Evolutionary conservation across 2,797 vertebrate species (phyloP).

Genomic region (Cossypha caffra): DNA sequence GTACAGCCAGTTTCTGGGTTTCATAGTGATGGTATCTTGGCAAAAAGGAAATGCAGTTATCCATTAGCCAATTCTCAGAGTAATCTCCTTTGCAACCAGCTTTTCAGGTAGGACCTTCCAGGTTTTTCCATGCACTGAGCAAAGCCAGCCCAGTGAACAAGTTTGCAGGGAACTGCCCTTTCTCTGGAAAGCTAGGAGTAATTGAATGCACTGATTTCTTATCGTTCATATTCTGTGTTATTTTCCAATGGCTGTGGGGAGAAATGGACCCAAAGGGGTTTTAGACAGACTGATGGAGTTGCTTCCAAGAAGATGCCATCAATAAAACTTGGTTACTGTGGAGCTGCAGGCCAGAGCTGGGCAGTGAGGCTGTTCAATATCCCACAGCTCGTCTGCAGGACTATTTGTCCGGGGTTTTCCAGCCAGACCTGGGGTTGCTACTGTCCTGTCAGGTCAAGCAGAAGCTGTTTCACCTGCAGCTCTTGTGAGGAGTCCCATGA

Average conservation of each 20-base stretch:
- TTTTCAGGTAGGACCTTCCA: background rate
- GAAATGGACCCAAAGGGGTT: background rate
- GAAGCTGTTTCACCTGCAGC: background rate
- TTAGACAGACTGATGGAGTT: background rate
- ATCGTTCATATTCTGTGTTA: fast-evolving
- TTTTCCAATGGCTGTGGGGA: fast-evolving
- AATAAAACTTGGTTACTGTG: fast-evolving
- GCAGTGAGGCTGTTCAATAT: background rate
- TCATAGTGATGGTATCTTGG: background rate
- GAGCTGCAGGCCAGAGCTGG: fast-evolving
- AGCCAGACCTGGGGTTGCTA: background rate
- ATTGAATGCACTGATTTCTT: background rate
- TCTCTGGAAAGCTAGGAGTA: fast-evolving
- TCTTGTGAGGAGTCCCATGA: background rate
- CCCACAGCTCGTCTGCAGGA: background rate
- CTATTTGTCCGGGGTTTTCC: fast-evolving
- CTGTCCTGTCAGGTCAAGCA: background rate
- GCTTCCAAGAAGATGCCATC: background rate
- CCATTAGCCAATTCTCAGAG: background rate
- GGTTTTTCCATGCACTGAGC: background rate
- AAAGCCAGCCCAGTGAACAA: background rate
- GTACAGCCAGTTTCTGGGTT: background rate
- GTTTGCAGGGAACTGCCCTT: background rate
- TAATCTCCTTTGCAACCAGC: background rate
- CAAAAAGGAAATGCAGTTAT: background rate